Evolutionary conservation across 2,113 vertebrate species (phyloP).

Genomic region (Vidua macroura): DNA sequence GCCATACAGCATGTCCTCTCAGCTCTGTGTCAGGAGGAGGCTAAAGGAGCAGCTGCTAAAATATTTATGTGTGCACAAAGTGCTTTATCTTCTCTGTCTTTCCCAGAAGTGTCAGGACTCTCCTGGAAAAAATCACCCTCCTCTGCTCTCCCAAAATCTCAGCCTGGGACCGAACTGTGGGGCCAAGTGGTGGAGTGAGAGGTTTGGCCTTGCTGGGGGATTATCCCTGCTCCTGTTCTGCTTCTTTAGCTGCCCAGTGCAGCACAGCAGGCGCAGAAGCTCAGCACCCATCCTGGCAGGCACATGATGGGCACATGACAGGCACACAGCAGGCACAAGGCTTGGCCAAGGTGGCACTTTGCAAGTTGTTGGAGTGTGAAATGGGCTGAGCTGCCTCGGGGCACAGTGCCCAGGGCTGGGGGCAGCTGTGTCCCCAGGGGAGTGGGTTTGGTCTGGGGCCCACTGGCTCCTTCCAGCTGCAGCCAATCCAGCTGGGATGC

Average conservation of each 20-base stretch:
- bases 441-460: not conserved
- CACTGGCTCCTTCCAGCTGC: not conserved
- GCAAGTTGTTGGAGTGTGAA: not conserved
- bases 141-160: not conserved
- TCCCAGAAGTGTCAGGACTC: not conserved
- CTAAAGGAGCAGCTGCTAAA: not conserved
- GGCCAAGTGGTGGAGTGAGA: not conserved
- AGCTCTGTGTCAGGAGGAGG: rapidly evolving
- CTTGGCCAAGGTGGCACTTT: not conserved
- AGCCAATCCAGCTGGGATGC: not conserved
- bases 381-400: not conserved
- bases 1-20: not conserved
- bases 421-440: not conserved
- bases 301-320: not conserved
- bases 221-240: not conserved
- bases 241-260: rapidly evolving
- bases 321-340: not conserved
- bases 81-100: not conserved
- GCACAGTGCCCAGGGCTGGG: rapidly evolving
- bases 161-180: not conserved
- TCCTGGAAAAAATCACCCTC: not conserved
- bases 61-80: not conserved
- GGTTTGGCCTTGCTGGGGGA: not conserved
- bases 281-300: not conserved
- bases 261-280: rapidly evolving